phyloP scores from a whole-genome alignment of 1,140 invertebrate genomes.

The Eueides isabella region DNA sequence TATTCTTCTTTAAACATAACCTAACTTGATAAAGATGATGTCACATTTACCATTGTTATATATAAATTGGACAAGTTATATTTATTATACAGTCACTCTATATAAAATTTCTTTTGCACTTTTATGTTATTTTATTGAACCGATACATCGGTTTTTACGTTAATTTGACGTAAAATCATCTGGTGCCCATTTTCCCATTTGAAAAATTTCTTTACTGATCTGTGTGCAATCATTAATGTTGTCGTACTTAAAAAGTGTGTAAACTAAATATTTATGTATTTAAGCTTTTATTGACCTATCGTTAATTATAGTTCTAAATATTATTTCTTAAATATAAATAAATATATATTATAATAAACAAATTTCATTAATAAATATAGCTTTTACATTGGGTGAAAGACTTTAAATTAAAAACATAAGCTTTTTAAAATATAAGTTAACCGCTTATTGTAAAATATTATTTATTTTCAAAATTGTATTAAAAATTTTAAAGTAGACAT shows the following conservation, averaged over 20 bases:
- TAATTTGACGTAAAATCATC: constrained; percentile 20
- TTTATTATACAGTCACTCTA: background rate
- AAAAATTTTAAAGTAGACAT: no score
- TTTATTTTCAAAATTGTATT: no score
- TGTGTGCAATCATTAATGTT: background rate
- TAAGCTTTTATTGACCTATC: no score
- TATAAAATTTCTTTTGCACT: constrained; percentile 10
- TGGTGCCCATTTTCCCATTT: constrained; percentile 27
- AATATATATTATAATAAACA: no score
- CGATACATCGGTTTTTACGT: constrained; percentile 35
- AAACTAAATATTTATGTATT: background rate
- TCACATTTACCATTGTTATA: constrained; percentile 37
- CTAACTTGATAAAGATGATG: constrained; percentile 46
- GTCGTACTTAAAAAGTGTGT: background rate
- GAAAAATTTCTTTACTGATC: constrained; percentile 2
- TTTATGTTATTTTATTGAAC: constrained; percentile 21
- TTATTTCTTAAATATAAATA: no score
- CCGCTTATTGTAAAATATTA: no score
- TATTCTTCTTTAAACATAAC: constrained; percentile 52
- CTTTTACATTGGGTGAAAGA: no score
- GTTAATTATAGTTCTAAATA: no score
- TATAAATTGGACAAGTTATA: background rate
- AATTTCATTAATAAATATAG: no score
- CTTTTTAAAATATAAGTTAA: no score
- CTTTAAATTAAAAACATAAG: no score